phyloP scores from a whole-genome alignment of 2,113 vertebrate species.

The Globicephala melas region DNA sequence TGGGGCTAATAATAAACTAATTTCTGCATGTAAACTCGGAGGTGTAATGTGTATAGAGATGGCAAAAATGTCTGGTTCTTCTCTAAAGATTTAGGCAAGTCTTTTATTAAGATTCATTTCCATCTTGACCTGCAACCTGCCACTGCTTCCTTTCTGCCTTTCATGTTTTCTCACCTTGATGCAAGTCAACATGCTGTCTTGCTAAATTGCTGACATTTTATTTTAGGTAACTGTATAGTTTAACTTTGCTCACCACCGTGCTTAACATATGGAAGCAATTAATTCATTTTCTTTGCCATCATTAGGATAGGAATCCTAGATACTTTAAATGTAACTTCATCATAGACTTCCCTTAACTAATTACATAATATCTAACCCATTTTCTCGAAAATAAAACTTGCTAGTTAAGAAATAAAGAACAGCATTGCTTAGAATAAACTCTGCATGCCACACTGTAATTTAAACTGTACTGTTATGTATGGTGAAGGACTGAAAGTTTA shows the following conservation, averaged over 20 bases:
- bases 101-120: constrained; percentile 32
- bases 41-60: neutral
- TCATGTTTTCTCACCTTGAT: constrained; percentile 49
- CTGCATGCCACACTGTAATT: constrained; percentile 83
- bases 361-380: constrained; percentile 84
- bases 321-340: constrained; percentile 80
- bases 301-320: constrained; percentile 76
- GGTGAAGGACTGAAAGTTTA: constrained; percentile 84
- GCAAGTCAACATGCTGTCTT: constrained; percentile 44
- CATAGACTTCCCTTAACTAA: constrained; percentile 84
- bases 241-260: constrained; percentile 1
- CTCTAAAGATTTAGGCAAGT: neutral
- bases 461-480: constrained; percentile 85
- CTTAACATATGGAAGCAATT: constrained; percentile 72
- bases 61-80: neutral
- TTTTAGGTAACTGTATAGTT: constrained; percentile 48
- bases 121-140: constrained; percentile 36
- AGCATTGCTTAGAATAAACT: constrained; percentile 85
- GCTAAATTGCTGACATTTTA: constrained; percentile 40
- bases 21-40: neutral
- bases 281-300: constrained; percentile 82
- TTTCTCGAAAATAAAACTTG: constrained; percentile 83
- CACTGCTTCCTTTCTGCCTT: constrained; percentile 48
- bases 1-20: neutral
- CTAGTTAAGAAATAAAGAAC: constrained; percentile 80